Evolutionary conservation across 2,113 vertebrate genomes (phyloP).

Genomic region (Forbesichthys agassizii): DNA sequence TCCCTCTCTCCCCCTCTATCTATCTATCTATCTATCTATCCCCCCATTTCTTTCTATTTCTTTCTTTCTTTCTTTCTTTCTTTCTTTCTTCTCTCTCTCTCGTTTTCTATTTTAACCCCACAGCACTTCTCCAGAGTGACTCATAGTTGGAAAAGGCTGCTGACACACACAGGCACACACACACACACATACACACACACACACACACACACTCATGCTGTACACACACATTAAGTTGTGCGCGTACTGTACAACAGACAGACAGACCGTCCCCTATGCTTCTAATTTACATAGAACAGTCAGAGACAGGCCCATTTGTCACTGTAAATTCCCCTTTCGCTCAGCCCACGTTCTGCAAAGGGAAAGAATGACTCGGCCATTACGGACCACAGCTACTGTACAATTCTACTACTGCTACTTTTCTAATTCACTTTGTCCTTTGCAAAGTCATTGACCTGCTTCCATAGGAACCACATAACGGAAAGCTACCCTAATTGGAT

Average conservation of each 20-base stretch:
- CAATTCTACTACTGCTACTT: no score
- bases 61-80: neutral
- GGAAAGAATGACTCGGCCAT: neutral
- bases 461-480: neutral
- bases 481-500: neutral
- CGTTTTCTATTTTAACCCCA: slow-evolving; percentile 21
- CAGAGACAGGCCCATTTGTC: neutral
- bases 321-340: neutral
- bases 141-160: neutral
- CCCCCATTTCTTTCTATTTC: neutral
- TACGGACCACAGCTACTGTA: slow-evolving; percentile 5
- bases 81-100: slow-evolving; percentile 1
- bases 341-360: neutral
- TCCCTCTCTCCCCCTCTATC: neutral
- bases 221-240: neutral
- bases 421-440: slow-evolving; percentile 1
- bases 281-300: neutral
- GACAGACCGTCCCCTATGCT: neutral
- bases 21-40: neutral
- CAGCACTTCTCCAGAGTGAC: slow-evolving; percentile 6
- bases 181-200: neutral
- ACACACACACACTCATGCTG: neutral
- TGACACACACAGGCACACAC: neutral
- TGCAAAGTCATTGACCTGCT: slow-evolving; percentile 4
- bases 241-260: neutral